A percentile compares a stretch with the other conserved stretches of the same genome.
These are phyloP conservation scores for Gymnocephalus cernua DNA, from an alignment of 2,113 vertebrate species.

Conservation along the genomic window DNA sequence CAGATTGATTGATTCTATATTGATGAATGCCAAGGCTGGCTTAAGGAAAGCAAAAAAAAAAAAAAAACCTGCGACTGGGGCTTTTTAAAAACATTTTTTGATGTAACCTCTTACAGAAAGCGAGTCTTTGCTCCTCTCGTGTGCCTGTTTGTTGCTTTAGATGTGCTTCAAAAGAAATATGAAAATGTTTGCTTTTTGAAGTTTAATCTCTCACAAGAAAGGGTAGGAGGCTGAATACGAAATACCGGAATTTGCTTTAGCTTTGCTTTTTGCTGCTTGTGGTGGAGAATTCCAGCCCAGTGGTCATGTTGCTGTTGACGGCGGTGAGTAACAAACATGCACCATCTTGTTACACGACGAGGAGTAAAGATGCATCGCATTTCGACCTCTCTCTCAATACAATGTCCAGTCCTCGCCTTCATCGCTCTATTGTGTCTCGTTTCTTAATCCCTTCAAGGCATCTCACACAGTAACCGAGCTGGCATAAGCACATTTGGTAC, in stretches of 20 bases:
- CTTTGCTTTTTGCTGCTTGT: conserved; percentile 38
- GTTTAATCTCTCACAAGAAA: conserved; percentile 65
- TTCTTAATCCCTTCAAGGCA: conserved; percentile 70
- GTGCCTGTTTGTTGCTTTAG: conserved; percentile 61
- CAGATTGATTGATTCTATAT: conserved; percentile 76
- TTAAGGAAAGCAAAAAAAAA: conserved; percentile 19
- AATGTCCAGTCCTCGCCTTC: conserved; percentile 13
- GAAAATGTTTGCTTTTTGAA: conserved; percentile 60
- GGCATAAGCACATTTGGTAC: conserved; percentile 69
- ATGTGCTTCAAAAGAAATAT: conserved; percentile 65
- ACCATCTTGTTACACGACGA: neutral
- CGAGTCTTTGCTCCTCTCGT: conserved; percentile 30
- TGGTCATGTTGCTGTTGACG: conserved; percentile 4
- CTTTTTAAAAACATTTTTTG: conserved; percentile 13
- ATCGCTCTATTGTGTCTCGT: conserved; percentile 59
- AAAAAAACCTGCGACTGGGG: conserved; percentile 3
- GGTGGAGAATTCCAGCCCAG: conserved; percentile 23
- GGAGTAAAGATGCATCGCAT: neutral
- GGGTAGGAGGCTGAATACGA: conserved; percentile 66
- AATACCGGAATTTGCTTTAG: conserved; percentile 53
- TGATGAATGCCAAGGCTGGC: conserved; percentile 66
- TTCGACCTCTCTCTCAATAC: neutral
- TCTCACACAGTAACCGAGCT: conserved; percentile 58
- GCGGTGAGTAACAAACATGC: neutral
- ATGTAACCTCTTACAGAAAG: conserved; percentile 51